phyloP scores from a whole-genome alignment of 2,113 vertebrate species.

The Acrocephalus kingi region DNA sequence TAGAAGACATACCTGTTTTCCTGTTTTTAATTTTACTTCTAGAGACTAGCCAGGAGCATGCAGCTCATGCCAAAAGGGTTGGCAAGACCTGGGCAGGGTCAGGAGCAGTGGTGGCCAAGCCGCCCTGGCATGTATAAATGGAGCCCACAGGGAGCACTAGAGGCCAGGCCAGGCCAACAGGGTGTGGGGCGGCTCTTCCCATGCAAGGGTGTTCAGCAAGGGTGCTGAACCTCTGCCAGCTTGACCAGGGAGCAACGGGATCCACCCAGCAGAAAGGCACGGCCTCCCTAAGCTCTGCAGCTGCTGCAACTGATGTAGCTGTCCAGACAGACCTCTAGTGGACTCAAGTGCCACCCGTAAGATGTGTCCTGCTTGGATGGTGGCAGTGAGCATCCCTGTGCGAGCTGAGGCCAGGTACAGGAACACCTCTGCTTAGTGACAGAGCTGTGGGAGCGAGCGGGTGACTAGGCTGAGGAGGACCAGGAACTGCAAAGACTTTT shows the following conservation, averaged over 20 bases:
- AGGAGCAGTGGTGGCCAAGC: background rate
- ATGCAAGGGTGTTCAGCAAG: background rate
- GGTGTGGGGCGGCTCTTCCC: rapidly evolving
- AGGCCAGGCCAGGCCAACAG: background rate
- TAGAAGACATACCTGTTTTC: background rate
- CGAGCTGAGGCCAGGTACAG: background rate
- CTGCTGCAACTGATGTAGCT: background rate
- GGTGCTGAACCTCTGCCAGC: background rate
- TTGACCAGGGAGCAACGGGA: background rate
- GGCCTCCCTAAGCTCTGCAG: background rate
- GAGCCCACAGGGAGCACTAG: background rate
- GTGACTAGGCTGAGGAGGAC: background rate
- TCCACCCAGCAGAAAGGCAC: background rate
- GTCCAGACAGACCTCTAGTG: background rate
- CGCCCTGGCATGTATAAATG: background rate
- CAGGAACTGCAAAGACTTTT: background rate
- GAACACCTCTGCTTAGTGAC: background rate
- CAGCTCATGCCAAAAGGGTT: background rate
- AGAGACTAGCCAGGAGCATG: background rate
- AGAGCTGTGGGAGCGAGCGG: background rate
- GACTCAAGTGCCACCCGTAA: background rate
- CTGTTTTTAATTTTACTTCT: background rate
- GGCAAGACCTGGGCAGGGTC: background rate
- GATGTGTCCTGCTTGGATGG: background rate
- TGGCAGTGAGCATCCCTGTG: background rate